These are phyloP conservation scores for Lochmaea capreae DNA, from an alignment of 2,888 invertebrate species.

Conservation along the genomic window DNA sequence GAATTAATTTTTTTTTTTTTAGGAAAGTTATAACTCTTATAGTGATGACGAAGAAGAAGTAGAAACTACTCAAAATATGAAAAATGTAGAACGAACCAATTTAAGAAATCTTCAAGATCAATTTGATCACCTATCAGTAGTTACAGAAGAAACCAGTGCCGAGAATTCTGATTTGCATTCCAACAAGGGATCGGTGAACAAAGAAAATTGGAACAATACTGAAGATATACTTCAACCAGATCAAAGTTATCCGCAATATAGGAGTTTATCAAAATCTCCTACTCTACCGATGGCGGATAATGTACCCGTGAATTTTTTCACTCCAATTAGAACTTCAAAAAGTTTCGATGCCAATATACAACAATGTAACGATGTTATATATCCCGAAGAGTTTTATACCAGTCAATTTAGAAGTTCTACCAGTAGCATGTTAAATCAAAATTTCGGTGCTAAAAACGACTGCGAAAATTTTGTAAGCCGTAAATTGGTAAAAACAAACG, in stretches of 20 bases:
- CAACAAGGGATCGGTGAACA: constrained; percentile 50
- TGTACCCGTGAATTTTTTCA: constrained; percentile 53
- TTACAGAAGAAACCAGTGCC: constrained; percentile 76
- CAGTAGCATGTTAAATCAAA: constrained; percentile 23
- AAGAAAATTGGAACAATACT: constrained; percentile 53
- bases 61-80: constrained; percentile 64
- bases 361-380: constrained; percentile 35
- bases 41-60: constrained; percentile 63
- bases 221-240: constrained; percentile 61
- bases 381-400: constrained; percentile 44
- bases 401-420: constrained; percentile 29
- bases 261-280: constrained; percentile 51
- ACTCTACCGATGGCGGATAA: constrained; percentile 48
- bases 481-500: constrained; percentile 52
- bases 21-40: constrained; percentile 63
- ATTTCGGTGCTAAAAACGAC: constrained; percentile 11
- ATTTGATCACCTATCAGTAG: constrained; percentile 82
- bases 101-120: constrained; percentile 68
- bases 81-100: constrained; percentile 66
- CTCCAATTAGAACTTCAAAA: constrained; percentile 57
- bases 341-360: constrained; percentile 56
- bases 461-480: constrained; percentile 38
- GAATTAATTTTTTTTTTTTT: constrained; percentile 12
- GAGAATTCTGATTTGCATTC: constrained; percentile 64
- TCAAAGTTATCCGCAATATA: constrained; percentile 62